Base-by-base conservation (phyloP, 2,113 vertebrate species). In the Cercopithecus mona region DNA sequence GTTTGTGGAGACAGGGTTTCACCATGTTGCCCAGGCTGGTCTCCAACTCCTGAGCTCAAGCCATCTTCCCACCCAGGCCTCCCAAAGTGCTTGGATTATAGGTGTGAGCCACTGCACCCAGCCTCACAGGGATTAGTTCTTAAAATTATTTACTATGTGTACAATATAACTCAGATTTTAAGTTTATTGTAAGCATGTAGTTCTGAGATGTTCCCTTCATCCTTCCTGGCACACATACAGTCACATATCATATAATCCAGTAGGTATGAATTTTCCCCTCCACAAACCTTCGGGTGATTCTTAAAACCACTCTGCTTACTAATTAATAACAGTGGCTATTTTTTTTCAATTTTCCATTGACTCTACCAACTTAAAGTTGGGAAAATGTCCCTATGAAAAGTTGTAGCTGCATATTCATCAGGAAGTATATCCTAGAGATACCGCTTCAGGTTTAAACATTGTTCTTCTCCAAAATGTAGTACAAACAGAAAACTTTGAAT, bases 381-480 rank as follows among this genome's bases (percentile, higher is more conserved):
- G 5, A 5, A 8, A 35, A 4, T 52, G 27, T 35, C 45, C 30
- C 14, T 61, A 0, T 14, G 16, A 68, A 35, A 16, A 48, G 7
- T 22, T 61, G 91, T 89, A 83, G 2, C 38, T 87, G 2, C 17
- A 23, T 35, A 48, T 70, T 68, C 27, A 76, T n/a, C 22, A 80
- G 16, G 2, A 94, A 38, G 32, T 91, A 48, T 32, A 32, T 76
- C 27, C 76, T 70, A 27, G 6, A 90, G 1, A 8, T 70, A 61
- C 43, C 0, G 17, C 4, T 84, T 66, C 35, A 17, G n/a, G 75
- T 78, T 91, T 70, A n/a, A 86, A 84, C 27, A 7, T 32, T 43
- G 2, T 75, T 75, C 8, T 72, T 90, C 23, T 68, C 76, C 87
- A 61, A 50, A n/a, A 92, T 55, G 13, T 57, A 66, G 4, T 61